phyloP scores from a whole-genome alignment of 2,797 vertebrate species.

The Eospalax fontanierii region DNA sequence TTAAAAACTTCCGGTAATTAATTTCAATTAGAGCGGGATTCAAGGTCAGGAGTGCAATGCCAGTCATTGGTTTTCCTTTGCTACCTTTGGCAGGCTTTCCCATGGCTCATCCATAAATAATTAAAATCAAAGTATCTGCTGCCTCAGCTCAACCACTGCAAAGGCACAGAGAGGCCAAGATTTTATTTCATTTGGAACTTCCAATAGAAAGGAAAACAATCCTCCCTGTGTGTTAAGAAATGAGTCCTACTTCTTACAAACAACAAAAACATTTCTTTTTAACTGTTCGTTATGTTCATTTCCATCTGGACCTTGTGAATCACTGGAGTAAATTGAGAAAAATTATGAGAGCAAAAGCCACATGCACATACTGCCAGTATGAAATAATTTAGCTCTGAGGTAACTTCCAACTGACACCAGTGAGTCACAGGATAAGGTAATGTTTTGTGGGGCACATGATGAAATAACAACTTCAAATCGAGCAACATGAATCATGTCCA shows the following conservation, averaged over 20 bases:
- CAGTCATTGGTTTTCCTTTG: conserved; percentile 89
- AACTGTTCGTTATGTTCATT: conserved; percentile 83
- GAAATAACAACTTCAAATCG: conserved; percentile 74
- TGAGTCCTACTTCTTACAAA: conserved; percentile 77
- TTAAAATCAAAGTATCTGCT: conserved; percentile 87
- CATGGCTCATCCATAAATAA: conserved; percentile 89
- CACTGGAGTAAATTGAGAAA: conserved; percentile 86
- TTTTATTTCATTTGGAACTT: conserved; percentile 82
- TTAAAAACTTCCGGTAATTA: conserved; percentile 88
- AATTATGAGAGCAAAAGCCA: conserved; percentile 81
- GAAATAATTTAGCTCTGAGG: conserved; percentile 80
- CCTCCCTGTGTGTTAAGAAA: conserved; percentile 81
- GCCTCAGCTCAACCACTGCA: conserved; percentile 86
- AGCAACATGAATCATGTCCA: conserved; percentile 53
- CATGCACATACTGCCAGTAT: conserved; percentile 59
- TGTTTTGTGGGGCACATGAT: conserved; percentile 69
- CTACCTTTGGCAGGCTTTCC: conserved; percentile 88
- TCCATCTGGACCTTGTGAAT: conserved; percentile 83
- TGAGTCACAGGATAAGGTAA: conserved; percentile 76
- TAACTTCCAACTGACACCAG: conserved; percentile 73
- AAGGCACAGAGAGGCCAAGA: conserved; percentile 79
- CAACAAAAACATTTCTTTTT: conserved; percentile 85
- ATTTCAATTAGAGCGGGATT: conserved; percentile 90
- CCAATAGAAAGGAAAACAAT: conserved; percentile 73
- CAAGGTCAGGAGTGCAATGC: conserved; percentile 90